Evolutionary conservation across 1,140 invertebrate species (phyloP), one percentile per base, ranked within the genome.

Genomic region (Psix sp.): DNA sequence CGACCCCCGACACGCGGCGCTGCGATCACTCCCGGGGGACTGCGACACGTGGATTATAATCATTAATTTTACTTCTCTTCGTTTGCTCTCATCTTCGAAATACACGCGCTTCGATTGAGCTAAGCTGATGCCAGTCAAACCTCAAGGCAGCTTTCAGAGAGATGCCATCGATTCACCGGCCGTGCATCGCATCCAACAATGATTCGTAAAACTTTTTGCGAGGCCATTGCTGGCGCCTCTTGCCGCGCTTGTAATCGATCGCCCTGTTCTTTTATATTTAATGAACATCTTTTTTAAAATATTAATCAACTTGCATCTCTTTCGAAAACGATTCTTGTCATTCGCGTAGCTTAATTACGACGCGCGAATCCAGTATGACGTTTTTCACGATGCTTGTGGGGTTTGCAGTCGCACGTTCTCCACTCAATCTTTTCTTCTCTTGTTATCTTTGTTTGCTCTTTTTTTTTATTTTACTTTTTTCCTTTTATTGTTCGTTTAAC

Each of bases 1-100:
- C 46, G 48, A 66, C 56, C 62, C 24, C 42, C 48, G n/a, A n/a
- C 42, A 54, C 54, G 42, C 48, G 33, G 40, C 38, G 33, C 42
- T 66, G 26, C 13, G 51, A 49, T 49, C 75, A 46, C 71, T 72
- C 38, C 68, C 35, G 60, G 71, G 74, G 67, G 38, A 54, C 57
- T 57, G 39, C 52, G 40, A n/a, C n/a, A n/a, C n/a, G 29, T 39
- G 29, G 39, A 52, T 39, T 39, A 52, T 52, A n/a, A 39, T 18
- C 2, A 52, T 39, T 38, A 39, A 24, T 26, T 38, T 9, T 48
- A 20, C 26, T 5, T 39, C 15, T 39, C 14, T 26, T 26, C 11
- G 11, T 43, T 35, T 43, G 15, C 45, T 45, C n/a, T 33, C 18
- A 29, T 52, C 46, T 20, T 35, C 24, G 36, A 51, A 15, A 13